Percentiles rank a stretch among this genome's conserved stretches.
These are phyloP conservation scores for Drosophila rubida DNA, from an alignment of 2,888 invertebrate species.

Conservation along the genomic window DNA sequence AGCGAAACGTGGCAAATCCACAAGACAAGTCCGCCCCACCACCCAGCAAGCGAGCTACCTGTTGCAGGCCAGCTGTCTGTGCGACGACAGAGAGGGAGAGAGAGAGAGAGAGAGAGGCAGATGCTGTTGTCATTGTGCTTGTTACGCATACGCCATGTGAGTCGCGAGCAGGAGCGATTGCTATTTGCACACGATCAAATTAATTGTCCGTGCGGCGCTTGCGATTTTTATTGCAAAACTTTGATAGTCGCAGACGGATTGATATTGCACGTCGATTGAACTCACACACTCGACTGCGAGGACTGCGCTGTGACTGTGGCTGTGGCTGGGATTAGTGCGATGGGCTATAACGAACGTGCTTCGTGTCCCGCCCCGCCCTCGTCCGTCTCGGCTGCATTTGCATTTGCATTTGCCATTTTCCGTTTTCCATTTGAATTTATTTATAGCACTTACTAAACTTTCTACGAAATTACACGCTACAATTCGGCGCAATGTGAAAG, in stretches of 20 bases:
- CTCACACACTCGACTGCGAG: too few species aligned
- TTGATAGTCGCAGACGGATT: constrained; percentile 27
- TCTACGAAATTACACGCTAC: constrained; percentile 71
- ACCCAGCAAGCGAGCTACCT: constrained; percentile 29
- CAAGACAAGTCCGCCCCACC: constrained; percentile 29
- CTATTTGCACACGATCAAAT: constrained; percentile 29
- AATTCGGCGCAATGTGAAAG: constrained; percentile 40
- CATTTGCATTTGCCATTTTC: constrained; percentile 27
- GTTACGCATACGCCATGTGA: constrained; percentile 38
- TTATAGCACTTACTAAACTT: constrained; percentile 73
- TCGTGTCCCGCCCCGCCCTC: too few species aligned
- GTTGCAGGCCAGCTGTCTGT: constrained; percentile 42
- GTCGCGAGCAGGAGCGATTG: neutral
- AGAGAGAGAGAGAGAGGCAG: neutral
- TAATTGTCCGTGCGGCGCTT: constrained; percentile 33
- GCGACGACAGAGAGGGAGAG: neutral
- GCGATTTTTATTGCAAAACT: constrained; percentile 70
- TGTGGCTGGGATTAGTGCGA: constrained; percentile 43
- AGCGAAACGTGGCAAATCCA: constrained; percentile 47
- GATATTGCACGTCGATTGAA: neutral
- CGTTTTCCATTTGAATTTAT: constrained; percentile 60
- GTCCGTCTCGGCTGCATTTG: constrained; percentile 36
- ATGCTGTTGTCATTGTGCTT: constrained; percentile 22
- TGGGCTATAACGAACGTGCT: constrained; percentile 28
- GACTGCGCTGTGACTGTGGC: too few species aligned